Evolutionary conservation across 1,140 invertebrate species (phyloP).

Genomic region (Ephestia elutella): DNA sequence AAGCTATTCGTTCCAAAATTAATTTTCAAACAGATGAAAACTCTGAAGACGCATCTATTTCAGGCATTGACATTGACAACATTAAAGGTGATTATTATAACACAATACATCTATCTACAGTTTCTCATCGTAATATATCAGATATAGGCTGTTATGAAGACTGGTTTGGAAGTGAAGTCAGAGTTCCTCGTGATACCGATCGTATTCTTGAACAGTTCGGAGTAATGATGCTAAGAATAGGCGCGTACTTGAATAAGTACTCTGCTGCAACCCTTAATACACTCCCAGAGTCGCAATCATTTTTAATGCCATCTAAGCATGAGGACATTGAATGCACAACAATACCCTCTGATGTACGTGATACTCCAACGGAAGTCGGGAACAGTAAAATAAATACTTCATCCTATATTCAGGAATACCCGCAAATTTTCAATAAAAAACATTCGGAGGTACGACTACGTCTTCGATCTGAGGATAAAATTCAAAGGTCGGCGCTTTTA

Average conservation of each 20-base stretch:
- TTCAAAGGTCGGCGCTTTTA: constrained; percentile 9
- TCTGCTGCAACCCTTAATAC: constrained; percentile 21
- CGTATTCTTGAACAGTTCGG: constrained; percentile 62
- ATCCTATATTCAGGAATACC: constrained; percentile 54
- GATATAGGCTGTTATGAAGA: constrained; percentile 51
- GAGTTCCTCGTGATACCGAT: constrained; percentile 50
- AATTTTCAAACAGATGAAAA: constrained; percentile 10
- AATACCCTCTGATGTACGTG: constrained; percentile 32
- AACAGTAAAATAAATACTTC: constrained; percentile 36
- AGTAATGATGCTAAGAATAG: constrained; percentile 55
- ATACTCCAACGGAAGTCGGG: constrained; percentile 40
- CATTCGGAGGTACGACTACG: constrained; percentile 27
- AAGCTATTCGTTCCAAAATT: not conserved
- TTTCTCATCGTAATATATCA: constrained; percentile 36
- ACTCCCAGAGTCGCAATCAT: constrained; percentile 24
- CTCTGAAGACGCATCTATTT: constrained; percentile 15
- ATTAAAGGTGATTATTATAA: constrained; percentile 22
- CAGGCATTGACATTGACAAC: constrained; percentile 11
- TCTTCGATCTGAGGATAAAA: constrained; percentile 16
- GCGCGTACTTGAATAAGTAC: constrained; percentile 39
- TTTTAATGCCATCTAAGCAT: constrained; percentile 18
- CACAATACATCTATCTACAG: constrained; percentile 25
- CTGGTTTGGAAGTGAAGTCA: constrained; percentile 49
- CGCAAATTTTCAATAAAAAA: constrained; percentile 61
- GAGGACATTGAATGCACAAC: constrained; percentile 27